These are phyloP conservation scores for Onychostoma macrolepis DNA, from an alignment of 2,113 vertebrate species.

Conservation along the genomic window DNA sequence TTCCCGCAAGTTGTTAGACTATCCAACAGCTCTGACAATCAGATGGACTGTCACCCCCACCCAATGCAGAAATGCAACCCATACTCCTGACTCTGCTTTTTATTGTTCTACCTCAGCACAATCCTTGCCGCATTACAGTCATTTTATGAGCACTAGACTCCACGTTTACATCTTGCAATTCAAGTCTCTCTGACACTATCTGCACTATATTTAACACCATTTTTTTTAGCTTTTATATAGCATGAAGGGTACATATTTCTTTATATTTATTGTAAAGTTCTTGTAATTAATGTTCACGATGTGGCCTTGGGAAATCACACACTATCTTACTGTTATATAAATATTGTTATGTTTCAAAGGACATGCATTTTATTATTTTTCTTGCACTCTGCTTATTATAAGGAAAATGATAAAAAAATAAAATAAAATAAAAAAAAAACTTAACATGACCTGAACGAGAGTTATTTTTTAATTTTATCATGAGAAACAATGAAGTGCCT, in stretches of 20 bases:
- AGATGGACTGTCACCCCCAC: conserved; percentile 6
- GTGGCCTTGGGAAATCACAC: not conserved
- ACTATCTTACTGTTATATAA: not conserved
- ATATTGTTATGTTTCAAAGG: not conserved
- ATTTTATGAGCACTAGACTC: not conserved
- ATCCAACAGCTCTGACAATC: not conserved
- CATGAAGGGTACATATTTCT: not conserved
- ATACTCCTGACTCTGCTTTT: conserved; percentile 3
- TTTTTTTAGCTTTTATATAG: not conserved
- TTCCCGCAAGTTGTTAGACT: not conserved
- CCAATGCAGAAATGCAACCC: conserved; percentile 18
- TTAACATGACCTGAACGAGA: not conserved
- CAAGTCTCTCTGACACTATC: not conserved
- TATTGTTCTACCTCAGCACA: conserved; percentile 22
- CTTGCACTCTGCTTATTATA: not conserved
- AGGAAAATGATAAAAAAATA: too few species aligned
- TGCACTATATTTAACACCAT: not conserved
- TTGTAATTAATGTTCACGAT: not conserved
- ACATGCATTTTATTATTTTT: not conserved
- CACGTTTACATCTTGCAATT: not conserved
- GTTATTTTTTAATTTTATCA: not conserved
- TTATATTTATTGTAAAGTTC: not conserved
- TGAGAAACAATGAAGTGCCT: not conserved
- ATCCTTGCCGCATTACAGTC: not conserved
- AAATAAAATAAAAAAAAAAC: not conserved